phyloP scores from a whole-genome alignment of 2,888 invertebrate genomes.

The Xestia ashworthii region DNA sequence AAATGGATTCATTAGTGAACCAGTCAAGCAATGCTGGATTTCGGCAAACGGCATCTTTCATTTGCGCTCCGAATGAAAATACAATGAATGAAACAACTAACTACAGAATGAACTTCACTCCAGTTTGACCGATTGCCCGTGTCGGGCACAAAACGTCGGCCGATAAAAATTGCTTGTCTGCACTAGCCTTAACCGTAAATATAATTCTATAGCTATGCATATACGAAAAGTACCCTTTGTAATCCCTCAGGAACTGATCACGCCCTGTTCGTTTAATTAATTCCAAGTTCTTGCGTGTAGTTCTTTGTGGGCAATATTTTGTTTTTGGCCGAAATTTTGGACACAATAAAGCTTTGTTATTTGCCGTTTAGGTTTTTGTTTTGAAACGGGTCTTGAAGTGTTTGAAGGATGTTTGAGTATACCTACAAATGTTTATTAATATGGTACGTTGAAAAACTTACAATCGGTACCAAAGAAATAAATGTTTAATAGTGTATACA shows the following conservation, averaged over 20 bases:
- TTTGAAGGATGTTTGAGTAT: neutral
- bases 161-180: constrained; percentile 30
- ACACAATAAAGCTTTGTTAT: constrained; percentile 26
- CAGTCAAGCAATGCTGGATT: neutral
- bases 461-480: no score
- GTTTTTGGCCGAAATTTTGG: constrained; percentile 16
- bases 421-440: neutral
- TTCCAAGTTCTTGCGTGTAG: constrained; percentile 52
- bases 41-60: neutral
- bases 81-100: neutral
- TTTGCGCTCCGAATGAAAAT: neutral
- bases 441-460: neutral
- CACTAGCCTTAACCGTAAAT: neutral
- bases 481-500: no score
- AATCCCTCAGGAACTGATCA: constrained; percentile 57
- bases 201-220: constrained; percentile 23
- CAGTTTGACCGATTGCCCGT: neutral
- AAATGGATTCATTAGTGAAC: neutral
- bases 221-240: constrained; percentile 46
- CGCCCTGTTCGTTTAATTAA: constrained; percentile 64
- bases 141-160: neutral
- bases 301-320: constrained; percentile 50
- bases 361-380: neutral
- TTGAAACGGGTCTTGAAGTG: neutral
- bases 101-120: neutral